Evolutionary conservation across 2,888 invertebrate genomes (phyloP).

Genomic region (Microchrysa polita): DNA sequence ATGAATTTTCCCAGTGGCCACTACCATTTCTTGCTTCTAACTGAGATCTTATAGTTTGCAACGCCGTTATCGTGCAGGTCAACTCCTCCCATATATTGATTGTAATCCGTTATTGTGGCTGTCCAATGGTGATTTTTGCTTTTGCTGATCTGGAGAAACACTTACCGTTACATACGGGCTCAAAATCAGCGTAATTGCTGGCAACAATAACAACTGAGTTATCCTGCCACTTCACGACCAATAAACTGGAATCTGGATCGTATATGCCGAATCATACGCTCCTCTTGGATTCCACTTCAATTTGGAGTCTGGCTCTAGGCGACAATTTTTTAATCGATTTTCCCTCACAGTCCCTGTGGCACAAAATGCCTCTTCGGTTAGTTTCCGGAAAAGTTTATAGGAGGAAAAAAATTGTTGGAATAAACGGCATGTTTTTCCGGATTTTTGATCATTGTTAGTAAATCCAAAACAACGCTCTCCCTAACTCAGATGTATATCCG

Average conservation of each 20-base stretch:
- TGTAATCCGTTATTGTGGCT: conserved; percentile 5
- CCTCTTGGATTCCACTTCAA: conserved; percentile 5
- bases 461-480: too few species aligned
- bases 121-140: conserved; percentile 2
- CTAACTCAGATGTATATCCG: too few species aligned
- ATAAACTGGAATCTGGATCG: not conserved
- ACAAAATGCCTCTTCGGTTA: not conserved
- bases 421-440: too few species aligned
- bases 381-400: not conserved
- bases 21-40: too few species aligned
- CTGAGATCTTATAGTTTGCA: too few species aligned
- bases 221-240: conserved; percentile 26
- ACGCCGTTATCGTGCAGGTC: conserved; percentile 6
- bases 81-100: conserved; percentile 18
- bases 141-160: conserved; percentile 2
- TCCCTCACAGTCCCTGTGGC: conserved; percentile 1
- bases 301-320: not conserved
- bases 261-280: conserved; percentile 18
- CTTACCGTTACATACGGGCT: conserved; percentile 3
- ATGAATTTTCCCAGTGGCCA: too few species aligned
- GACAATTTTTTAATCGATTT: conserved; percentile 14
- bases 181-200: conserved; percentile 1
- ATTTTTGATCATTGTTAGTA: too few species aligned
- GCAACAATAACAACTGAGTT: not conserved
- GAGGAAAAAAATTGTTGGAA: conserved; percentile 13